A percentile compares a stretch with the other conserved stretches of the same genome.
Conservation (phyloP, 2,797 vertebrate genomes). For the Pangasius larnaudii region DNA sequence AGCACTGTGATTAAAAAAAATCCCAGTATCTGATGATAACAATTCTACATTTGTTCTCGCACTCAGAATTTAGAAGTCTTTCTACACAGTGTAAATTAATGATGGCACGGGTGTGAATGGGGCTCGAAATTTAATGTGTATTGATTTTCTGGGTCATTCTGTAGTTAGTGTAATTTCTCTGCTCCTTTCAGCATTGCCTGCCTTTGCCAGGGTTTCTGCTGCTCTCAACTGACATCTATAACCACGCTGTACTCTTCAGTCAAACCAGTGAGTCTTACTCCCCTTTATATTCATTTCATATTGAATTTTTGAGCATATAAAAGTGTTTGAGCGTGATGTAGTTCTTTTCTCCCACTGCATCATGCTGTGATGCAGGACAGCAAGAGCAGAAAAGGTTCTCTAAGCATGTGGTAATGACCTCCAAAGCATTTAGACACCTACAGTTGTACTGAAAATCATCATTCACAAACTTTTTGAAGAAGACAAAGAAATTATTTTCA, state of each 20-base stretch:
- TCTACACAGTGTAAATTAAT: not conserved
- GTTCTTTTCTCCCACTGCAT: not conserved
- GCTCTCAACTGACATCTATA: constrained; percentile 89
- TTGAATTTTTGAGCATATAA: not conserved
- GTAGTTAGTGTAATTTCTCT: constrained; percentile 6
- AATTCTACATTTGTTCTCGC: not conserved
- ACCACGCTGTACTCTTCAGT: constrained; percentile 85
- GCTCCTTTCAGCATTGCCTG: constrained; percentile 83
- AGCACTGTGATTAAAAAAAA: not conserved
- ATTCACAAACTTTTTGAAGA: not conserved
- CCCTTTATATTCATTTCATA: not conserved
- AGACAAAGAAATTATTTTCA: not conserved
- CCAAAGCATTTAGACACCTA: not conserved
- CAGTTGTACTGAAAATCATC: not conserved
- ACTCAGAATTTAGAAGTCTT: not conserved
- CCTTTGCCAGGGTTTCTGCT: constrained; percentile 94
- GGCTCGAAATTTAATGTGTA: not conserved
- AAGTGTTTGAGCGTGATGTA: not conserved
- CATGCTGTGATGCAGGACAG: not conserved
- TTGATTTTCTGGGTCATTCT: constrained; percentile 1
- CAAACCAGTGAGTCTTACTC: constrained; percentile 82
- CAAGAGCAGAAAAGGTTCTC: not conserved
- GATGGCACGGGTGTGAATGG: not conserved
- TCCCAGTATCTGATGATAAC: not conserved
- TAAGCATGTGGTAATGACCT: not conserved